Percentiles rank a stretch among this genome's conserved stretches.
phyloP scores from a whole-genome alignment of 2,888 invertebrate species.

The Torymus texanus region DNA sequence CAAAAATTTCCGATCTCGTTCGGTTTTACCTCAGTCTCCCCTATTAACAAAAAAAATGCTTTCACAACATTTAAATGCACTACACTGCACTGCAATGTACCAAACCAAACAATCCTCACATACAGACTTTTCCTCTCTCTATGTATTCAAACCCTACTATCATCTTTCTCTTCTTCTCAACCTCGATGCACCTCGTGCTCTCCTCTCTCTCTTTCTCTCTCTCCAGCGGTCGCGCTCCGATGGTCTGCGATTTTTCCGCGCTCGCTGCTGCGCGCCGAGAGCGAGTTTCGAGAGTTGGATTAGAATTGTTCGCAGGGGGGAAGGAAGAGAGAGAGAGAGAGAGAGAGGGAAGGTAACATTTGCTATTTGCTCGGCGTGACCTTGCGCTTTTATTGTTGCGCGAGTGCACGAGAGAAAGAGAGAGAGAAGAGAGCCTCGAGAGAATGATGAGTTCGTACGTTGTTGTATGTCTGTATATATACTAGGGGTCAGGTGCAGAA shows the following conservation, averaged over 20 bases:
- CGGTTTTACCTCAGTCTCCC: no score
- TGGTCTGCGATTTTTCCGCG: constrained; percentile 23
- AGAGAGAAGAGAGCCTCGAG: no score
- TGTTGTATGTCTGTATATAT: no score
- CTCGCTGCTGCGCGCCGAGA: neutral
- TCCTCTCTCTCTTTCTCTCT: neutral
- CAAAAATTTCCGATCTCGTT: no score
- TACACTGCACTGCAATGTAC: no score
- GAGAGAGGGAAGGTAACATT: constrained; percentile 32
- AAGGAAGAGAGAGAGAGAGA: neutral
- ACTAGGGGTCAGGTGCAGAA: no score
- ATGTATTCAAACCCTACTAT: no score
- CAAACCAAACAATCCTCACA: no score
- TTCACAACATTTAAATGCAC: no score
- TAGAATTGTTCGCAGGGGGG: constrained; percentile 32
- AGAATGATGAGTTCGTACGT: no score
- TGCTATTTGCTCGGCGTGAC: constrained; percentile 36
- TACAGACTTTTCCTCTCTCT: no score
- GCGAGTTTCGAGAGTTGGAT: constrained; percentile 23
- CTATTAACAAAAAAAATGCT: no score
- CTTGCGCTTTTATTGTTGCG: constrained; percentile 47
- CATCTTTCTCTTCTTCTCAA: neutral
- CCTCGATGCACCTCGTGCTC: constrained; percentile 8
- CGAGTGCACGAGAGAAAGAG: neutral
- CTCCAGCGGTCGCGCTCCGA: constrained; percentile 15